A percentile compares a stretch with the other conserved stretches of the same genome.
Conservation (phyloP, 2,888 invertebrate species). For the Habrosyne pyritoides region DNA sequence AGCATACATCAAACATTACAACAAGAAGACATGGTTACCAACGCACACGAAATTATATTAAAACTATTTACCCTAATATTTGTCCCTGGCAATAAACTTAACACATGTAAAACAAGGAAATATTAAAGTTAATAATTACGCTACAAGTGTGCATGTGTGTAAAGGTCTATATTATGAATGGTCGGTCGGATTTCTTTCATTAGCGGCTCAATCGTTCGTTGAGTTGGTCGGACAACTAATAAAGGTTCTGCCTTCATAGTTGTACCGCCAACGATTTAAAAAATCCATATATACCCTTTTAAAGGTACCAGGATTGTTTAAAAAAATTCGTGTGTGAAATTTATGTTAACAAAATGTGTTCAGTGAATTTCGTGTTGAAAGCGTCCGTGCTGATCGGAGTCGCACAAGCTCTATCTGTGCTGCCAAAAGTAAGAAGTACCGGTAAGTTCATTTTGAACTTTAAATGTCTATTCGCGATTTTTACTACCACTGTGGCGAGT, state of each 20-base stretch:
- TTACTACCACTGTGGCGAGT: too few relatives aligned
- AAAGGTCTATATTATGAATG: neutral
- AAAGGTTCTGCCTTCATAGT: conserved; percentile 36
- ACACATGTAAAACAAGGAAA: neutral
- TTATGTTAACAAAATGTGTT: neutral
- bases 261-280: conserved; percentile 23
- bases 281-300: neutral
- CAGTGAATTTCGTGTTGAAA: neutral
- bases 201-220: conserved; percentile 14
- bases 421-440: neutral
- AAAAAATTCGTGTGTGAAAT: neutral
- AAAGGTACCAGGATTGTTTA: neutral
- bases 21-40: too few relatives aligned
- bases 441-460: too few relatives aligned
- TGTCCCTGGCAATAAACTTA: neutral
- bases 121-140: neutral
- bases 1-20: too few relatives aligned
- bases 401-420: neutral
- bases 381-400: neutral
- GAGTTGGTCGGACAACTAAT: conserved; percentile 29
- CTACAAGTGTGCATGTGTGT: neutral
- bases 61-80: too few relatives aligned
- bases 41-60: too few relatives aligned
- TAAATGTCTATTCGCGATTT: too few relatives aligned
- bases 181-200: conserved; percentile 9